These are phyloP conservation scores for Parazoanthus darwini DNA, from an alignment of 92 coral and sea anemone genomes.

Conservation along the genomic window DNA sequence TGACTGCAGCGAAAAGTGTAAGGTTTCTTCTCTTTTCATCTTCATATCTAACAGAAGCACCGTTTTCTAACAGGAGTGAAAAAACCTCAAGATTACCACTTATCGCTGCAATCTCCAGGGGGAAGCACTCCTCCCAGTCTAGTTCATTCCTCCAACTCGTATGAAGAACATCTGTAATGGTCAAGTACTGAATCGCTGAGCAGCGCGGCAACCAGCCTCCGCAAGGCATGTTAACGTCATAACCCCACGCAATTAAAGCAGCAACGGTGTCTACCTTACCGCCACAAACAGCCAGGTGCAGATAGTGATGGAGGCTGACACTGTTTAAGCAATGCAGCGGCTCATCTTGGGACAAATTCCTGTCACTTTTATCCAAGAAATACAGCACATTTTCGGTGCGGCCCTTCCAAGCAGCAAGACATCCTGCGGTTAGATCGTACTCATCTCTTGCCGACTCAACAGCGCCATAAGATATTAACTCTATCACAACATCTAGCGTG, in stretches of 20 bases:
- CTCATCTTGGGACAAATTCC: no score
- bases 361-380: background rate
- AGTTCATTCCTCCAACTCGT: background rate
- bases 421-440: background rate
- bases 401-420: background rate
- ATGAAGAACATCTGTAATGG: background rate
- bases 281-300: slow-evolving; percentile 1
- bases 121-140: background rate
- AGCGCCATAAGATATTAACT: background rate
- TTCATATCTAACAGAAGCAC: background rate
- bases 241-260: background rate
- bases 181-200: background rate
- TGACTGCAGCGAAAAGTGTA: no score
- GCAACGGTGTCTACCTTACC: background rate
- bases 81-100: background rate
- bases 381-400: background rate
- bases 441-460: background rate
- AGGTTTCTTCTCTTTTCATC: background rate
- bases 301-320: background rate
- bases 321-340: background rate
- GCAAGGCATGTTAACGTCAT: background rate
- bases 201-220: background rate
- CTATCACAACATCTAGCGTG: background rate
- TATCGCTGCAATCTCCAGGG: background rate
- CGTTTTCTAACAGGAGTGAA: background rate